Conservation (phyloP, 2,888 invertebrate genomes). For the Pterobdella sp. region DNA sequence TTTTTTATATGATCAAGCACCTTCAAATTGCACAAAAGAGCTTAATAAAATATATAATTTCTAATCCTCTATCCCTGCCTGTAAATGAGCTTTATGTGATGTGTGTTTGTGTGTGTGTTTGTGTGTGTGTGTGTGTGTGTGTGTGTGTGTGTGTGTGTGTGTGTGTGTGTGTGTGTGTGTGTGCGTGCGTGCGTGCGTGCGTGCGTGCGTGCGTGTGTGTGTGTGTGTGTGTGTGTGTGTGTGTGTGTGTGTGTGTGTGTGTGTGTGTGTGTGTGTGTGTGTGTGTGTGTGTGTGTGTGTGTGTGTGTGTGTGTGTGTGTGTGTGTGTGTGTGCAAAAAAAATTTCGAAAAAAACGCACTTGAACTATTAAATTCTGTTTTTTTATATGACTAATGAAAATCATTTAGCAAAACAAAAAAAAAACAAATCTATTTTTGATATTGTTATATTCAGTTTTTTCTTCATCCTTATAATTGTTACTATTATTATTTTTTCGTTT, state of each 20-base stretch:
- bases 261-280: constrained; percentile 16
- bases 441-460: too few species aligned
- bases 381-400: too few species aligned
- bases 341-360: not conserved
- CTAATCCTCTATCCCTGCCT: too few species aligned
- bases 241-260: constrained; percentile 11
- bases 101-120: not conserved
- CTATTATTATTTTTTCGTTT: too few species aligned
- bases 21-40: too few species aligned
- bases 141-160: constrained; percentile 14
- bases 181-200: not conserved
- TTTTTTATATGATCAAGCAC: too few species aligned
- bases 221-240: constrained; percentile 18
- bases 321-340: not conserved
- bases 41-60: too few species aligned
- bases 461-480: too few species aligned
- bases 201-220: constrained; percentile 12
- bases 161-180: constrained; percentile 8
- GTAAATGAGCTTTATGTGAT: too few species aligned
- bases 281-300: constrained; percentile 13
- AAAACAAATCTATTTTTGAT: too few species aligned
- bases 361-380: too few species aligned
- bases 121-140: not conserved
- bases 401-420: too few species aligned
- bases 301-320: constrained; percentile 16